Evolutionary conservation across 2,113 vertebrate genomes (phyloP).

Genomic region (Herpetotheres cachinnans): DNA sequence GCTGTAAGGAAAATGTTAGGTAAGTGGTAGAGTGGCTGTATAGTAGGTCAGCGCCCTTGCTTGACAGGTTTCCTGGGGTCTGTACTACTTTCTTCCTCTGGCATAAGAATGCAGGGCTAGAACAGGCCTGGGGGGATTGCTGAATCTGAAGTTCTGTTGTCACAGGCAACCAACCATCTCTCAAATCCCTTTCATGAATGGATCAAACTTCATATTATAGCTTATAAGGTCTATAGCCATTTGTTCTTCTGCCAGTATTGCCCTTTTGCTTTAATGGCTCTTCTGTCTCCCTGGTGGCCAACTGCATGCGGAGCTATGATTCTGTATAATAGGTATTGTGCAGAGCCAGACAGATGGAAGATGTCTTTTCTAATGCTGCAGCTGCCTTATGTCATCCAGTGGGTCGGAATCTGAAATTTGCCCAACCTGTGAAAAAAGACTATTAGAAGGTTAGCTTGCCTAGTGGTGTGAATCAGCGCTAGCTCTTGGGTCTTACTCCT

Average conservation of each 20-base stretch:
- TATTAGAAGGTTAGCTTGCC: background rate
- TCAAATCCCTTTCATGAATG: background rate
- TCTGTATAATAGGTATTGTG: background rate
- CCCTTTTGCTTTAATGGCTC: background rate
- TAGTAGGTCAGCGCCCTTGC: background rate
- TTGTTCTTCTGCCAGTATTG: background rate
- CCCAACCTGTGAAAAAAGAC: background rate
- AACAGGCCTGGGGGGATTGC: background rate
- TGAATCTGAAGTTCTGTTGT: background rate
- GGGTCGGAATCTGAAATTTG: background rate
- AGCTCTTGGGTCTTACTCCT: background rate
- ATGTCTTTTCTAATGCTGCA: background rate
- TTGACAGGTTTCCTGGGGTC: background rate
- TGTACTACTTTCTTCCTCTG: background rate
- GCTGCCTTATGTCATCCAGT: background rate
- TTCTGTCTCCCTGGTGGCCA: background rate
- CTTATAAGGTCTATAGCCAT: background rate
- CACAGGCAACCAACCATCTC: background rate
- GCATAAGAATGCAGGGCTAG: background rate
- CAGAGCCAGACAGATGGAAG: background rate
- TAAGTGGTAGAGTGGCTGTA: background rate
- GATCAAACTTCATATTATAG: background rate
- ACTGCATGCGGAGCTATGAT: accelerated
- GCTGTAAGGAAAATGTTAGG: accelerated
- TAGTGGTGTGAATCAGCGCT: background rate